phyloP scores from a whole-genome alignment of 2,888 invertebrate species.

The Tiphia femorata region DNA sequence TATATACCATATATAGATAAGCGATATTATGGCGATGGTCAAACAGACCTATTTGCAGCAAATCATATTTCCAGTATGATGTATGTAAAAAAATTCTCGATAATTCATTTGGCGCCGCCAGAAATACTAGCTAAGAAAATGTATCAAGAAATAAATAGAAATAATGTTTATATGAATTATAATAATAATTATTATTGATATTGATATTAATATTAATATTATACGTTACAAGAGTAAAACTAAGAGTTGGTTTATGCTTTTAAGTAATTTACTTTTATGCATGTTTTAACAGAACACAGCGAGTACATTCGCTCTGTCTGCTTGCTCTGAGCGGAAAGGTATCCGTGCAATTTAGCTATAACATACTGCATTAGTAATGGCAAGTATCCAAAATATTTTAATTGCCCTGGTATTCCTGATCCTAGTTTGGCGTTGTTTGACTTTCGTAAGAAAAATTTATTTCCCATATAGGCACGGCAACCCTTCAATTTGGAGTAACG shows the following conservation, averaged over 20 bases:
- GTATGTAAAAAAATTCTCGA: constrained; percentile 38
- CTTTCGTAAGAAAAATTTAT: too few relatives aligned
- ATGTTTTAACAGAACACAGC: constrained; percentile 48
- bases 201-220: too few relatives aligned
- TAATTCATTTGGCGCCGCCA: constrained; percentile 38
- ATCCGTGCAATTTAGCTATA: constrained; percentile 2
- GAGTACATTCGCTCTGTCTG: constrained; percentile 44
- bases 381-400: not conserved
- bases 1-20: constrained; percentile 47
- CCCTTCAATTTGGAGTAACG: constrained; percentile 56
- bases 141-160: constrained; percentile 59
- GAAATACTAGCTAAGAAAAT: constrained; percentile 40
- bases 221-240: constrained; percentile 60
- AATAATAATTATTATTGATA: constrained; percentile 55
- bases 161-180: constrained; percentile 67
- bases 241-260: constrained; percentile 66
- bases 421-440: too few relatives aligned
- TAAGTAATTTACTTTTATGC: constrained; percentile 62
- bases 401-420: not conserved
- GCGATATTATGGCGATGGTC: constrained; percentile 17
- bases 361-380: not conserved
- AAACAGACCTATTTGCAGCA: constrained; percentile 19
- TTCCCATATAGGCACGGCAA: not conserved
- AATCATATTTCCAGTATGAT: constrained; percentile 32
- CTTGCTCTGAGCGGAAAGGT: constrained; percentile 55